These are phyloP conservation scores for Bombus sylvicola DNA, from an alignment of 1,140 invertebrate genomes.

Conservation along the genomic window DNA sequence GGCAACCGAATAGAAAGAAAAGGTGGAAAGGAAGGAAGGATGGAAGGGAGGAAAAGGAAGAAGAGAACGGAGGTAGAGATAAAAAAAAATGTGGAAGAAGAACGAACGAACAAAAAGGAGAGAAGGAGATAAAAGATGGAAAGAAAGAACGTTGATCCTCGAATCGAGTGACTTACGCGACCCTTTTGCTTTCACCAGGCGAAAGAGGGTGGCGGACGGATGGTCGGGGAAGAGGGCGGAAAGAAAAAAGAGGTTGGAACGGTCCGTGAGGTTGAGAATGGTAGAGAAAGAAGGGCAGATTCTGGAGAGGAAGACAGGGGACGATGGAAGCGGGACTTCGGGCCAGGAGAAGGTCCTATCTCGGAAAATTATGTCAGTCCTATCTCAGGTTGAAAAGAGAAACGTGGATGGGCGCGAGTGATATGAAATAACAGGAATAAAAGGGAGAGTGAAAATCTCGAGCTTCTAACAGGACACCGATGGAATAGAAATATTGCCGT, in stretches of 20 bases:
- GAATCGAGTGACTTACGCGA: constrained; percentile 68
- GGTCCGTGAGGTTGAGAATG: constrained; percentile 45
- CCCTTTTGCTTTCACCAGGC: constrained; percentile 61
- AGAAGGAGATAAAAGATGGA: neutral
- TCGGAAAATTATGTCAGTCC: constrained; percentile 77
- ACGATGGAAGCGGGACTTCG: neutral
- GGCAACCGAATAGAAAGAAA: neutral
- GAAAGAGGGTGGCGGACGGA: constrained; percentile 21
- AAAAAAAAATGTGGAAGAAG: constrained; percentile 14
- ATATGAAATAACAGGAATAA: constrained; percentile 71
- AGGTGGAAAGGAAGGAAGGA: neutral
- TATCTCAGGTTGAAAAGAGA: constrained; percentile 72
- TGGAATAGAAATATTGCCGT: constrained; percentile 68
- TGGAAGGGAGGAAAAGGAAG: neutral
- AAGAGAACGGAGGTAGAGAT: neutral
- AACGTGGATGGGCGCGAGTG: constrained; percentile 66
- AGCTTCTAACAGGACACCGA: constrained; percentile 53
- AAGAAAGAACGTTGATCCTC: constrained; percentile 54
- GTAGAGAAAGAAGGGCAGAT: constrained; percentile 15
- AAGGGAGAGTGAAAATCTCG: constrained; percentile 71
- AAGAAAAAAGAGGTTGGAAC: constrained; percentile 34
- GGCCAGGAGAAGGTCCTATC: constrained; percentile 62
- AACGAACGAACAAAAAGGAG: neutral
- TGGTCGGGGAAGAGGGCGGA: neutral
- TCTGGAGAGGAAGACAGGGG: neutral